Base-by-base conservation (phyloP, 37 sponge, comb jelly and placozoan species). In the Theonella swinhoei region DNA sequence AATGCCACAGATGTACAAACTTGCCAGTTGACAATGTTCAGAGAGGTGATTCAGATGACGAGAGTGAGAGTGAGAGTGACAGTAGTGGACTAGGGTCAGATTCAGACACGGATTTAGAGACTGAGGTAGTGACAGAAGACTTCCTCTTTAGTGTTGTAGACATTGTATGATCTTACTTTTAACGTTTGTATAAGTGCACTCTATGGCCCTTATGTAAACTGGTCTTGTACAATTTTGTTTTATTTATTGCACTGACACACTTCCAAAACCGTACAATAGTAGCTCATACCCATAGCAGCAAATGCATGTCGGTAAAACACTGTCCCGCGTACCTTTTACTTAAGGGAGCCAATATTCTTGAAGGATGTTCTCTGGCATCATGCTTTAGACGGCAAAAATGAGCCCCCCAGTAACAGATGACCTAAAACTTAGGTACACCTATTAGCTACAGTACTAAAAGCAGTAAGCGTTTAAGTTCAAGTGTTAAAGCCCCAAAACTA, bases 1-100 rank as follows among this genome's bases (percentile, higher is more conserved):
- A 70, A 31, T 81, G 82, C 41, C 82, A 81, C 4, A 69, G 37
- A 32, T 81, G 80, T 5, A 65, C 64, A 2, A 80, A 80, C 41
- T 34, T 80, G 66, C 80, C 80, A 39, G 42, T 65, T 1, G 3
- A 8, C 14, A 64, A 78, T 17, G 65, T 64, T 39, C 23, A n/a
- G 7, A 5, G 23, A 25, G 79, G 63, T 62, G 66, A 63, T 20
- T 9, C 47, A 26, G 79, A 62, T 36, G 4, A n/a, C 41, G 17
- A 62, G 1, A 32, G 20, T 78, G 79, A 78, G 3, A 28, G 20
- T 60, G 79, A 72, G 8, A 23, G 20, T 34, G 74, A 34, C 8
- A 72, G 37, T 72, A 33, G 39, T 33, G 39, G 34, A 8, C 24
- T 72, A 14, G 74, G 30, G 23, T 4, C 33, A 63, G 79, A 17